phyloP scores from a whole-genome alignment of 2,797 vertebrate genomes.

The Diplodus sargus region DNA sequence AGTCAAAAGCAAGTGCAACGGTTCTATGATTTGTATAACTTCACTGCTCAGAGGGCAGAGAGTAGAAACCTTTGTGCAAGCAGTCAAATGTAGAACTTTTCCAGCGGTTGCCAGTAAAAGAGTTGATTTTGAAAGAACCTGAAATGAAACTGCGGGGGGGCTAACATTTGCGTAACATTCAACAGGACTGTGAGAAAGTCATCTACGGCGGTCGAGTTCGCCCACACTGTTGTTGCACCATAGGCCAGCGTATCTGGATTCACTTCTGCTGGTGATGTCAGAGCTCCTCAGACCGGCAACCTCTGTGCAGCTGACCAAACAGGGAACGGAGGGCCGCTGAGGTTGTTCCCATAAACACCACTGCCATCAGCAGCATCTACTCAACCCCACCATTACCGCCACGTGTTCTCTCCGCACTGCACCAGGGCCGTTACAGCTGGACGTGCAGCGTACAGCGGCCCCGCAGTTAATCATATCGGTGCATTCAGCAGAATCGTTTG shows the following conservation, averaged over 20 bases:
- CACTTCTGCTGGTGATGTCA: conserved; percentile 71
- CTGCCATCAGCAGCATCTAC: conserved; percentile 54
- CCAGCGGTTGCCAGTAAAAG: conserved; percentile 17
- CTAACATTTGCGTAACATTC: conserved; percentile 30
- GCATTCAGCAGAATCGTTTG: conserved; percentile 26
- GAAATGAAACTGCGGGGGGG: conserved; percentile 33
- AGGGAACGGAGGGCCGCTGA: conserved; percentile 55
- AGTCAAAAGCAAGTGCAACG: neutral
- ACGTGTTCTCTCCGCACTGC: conserved; percentile 55
- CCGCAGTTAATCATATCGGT: conserved; percentile 20
- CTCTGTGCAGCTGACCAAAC: conserved; percentile 81
- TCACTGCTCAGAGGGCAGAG: conserved; percentile 1
- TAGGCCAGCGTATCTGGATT: conserved; percentile 55
- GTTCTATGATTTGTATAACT: neutral
- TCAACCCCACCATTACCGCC: conserved; percentile 65
- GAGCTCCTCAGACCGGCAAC: conserved; percentile 57
- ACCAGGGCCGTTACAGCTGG: conserved; percentile 1
- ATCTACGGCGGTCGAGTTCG: conserved; percentile 23
- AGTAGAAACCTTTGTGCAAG: conserved; percentile 18
- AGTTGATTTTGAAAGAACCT: conserved; percentile 44
- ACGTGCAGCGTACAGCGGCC: conserved; percentile 15
- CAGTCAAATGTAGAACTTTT: neutral
- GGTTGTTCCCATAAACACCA: conserved; percentile 69
- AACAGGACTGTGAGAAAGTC: conserved; percentile 66
- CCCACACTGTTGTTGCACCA: conserved; percentile 45